Conservation (phyloP, 2,113 vertebrate species). For the Neolamprologus sp. region DNA sequence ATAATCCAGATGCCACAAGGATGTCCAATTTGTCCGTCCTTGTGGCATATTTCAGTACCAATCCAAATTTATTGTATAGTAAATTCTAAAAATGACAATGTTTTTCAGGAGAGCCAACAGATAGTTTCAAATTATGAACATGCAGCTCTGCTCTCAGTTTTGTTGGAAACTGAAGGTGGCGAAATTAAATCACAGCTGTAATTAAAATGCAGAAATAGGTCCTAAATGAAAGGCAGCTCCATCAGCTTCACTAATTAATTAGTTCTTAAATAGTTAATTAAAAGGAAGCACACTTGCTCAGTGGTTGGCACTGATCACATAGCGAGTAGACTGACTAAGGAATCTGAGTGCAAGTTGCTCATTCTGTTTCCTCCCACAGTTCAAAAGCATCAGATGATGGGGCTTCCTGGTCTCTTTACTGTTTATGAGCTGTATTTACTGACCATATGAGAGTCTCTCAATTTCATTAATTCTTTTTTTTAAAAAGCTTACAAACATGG, state of each 20-base stretch:
- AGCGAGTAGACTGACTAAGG: background rate
- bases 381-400: background rate
- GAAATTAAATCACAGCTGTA: background rate
- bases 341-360: background rate
- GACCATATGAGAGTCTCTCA: background rate
- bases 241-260: constrained; percentile 5
- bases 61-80: background rate
- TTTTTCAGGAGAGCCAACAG: background rate
- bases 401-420: background rate
- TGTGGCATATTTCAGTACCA: background rate
- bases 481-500: background rate
- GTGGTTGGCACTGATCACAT: background rate
- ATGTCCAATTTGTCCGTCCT: background rate
- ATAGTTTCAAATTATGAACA: background rate
- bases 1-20: background rate
- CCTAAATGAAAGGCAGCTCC: background rate
- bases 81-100: background rate
- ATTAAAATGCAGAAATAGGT: background rate
- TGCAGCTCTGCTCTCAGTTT: background rate
- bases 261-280: constrained; percentile 12
- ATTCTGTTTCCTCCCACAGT: background rate
- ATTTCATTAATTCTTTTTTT: background rate
- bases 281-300: background rate
- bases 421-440: background rate
- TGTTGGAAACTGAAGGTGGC: background rate